phyloP scores from a whole-genome alignment of 2,888 invertebrate genomes.

The Acanthosepion esculentum region DNA sequence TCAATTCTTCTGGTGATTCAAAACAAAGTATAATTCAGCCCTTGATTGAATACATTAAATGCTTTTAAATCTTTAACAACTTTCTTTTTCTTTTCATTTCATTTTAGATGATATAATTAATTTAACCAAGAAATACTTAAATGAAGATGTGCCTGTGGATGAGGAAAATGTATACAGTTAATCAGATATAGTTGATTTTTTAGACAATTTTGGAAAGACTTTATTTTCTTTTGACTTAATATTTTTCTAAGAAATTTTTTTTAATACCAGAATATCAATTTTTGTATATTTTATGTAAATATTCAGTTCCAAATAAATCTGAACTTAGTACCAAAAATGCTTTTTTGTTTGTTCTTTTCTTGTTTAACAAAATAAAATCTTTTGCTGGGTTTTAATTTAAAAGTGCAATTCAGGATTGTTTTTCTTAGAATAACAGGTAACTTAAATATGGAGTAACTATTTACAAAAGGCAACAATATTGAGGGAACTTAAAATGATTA shows the following conservation, averaged over 20 bases:
- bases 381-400: too few relatives aligned
- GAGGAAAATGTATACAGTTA: constrained; percentile 23
- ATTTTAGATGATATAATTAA: constrained; percentile 47
- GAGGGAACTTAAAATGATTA: too few relatives aligned
- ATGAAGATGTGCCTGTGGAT: neutral
- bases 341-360: too few relatives aligned
- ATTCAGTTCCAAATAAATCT: too few relatives aligned
- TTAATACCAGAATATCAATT: neutral
- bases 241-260: neutral
- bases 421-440: too few relatives aligned
- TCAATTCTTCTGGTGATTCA: too few relatives aligned
- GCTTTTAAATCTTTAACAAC: neutral
- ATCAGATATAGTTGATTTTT: neutral
- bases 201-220: neutral
- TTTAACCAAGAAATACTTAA: constrained; percentile 46
- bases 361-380: too few relatives aligned
- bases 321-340: too few relatives aligned
- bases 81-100: neutral
- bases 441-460: too few relatives aligned
- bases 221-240: neutral
- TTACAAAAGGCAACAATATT: too few relatives aligned
- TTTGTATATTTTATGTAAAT: neutral
- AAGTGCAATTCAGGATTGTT: too few relatives aligned
- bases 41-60: neutral
- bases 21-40: neutral